A percentile compares a stretch with the other conserved stretches of the same genome.
Evolutionary conservation across 2,888 invertebrate genomes (phyloP).

Genomic region (Desoria tigrina): DNA sequence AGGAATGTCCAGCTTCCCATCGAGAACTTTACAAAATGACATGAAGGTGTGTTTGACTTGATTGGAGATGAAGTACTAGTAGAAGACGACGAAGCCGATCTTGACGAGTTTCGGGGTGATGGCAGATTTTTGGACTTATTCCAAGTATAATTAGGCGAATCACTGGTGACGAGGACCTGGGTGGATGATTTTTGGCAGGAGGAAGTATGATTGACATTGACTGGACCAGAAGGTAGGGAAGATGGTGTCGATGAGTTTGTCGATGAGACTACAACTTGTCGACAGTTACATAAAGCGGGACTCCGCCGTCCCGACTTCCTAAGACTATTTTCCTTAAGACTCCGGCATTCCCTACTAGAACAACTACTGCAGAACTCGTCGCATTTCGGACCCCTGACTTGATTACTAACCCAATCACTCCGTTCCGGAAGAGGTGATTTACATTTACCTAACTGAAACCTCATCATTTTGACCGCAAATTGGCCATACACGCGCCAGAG

Average conservation of each 20-base stretch:
- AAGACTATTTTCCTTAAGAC: too few species aligned
- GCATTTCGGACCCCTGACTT: too few species aligned
- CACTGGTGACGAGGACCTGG: neutral
- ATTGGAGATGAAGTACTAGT: neutral
- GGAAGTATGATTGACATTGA: constrained; percentile 20
- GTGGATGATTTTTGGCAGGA: constrained; percentile 23
- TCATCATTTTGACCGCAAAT: too few species aligned
- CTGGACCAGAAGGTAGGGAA: constrained; percentile 25
- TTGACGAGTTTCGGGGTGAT: neutral
- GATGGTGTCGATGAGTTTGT: neutral
- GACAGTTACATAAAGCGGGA: constrained; percentile 1
- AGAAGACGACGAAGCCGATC: neutral
- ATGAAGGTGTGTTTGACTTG: constrained; percentile 1
- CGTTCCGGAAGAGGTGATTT: too few species aligned
- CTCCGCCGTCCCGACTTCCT: neutral
- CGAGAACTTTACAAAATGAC: neutral
- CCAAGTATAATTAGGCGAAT: neutral
- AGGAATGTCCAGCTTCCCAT: constrained; percentile 33
- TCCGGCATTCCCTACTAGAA: constrained; percentile 10
- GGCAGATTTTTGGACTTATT: neutral
- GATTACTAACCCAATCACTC: too few species aligned
- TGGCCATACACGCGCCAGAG: constrained; percentile 29
- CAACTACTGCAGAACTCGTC: constrained; percentile 8
- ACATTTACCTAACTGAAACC: too few species aligned
- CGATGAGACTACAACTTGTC: neutral